A percentile compares a stretch with the other conserved stretches of the same genome.
Evolutionary conservation across 2,888 invertebrate genomes (phyloP).

Genomic region (Anoplius nigerrimus): DNA sequence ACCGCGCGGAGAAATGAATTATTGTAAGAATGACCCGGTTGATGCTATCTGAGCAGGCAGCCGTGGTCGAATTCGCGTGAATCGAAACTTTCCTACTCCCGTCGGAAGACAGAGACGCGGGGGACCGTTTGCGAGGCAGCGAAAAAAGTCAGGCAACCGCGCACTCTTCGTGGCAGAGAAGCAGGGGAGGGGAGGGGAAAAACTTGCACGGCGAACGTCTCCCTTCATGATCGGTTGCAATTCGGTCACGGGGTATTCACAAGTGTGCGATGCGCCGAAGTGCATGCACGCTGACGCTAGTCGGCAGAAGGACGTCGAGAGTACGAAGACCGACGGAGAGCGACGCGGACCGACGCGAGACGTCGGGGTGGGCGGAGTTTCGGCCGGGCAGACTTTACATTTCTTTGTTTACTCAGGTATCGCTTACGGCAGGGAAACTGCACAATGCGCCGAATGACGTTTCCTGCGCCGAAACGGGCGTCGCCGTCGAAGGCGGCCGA

Average conservation of each 20-base stretch:
- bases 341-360: background rate
- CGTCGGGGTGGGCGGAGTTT: background rate
- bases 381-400: slow-evolving; percentile 6
- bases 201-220: slow-evolving; percentile 4
- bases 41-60: slow-evolving; percentile 40
- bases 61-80: slow-evolving; percentile 29
- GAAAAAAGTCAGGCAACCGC: too few species aligned
- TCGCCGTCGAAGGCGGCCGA: background rate
- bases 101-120: too few species aligned
- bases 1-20: slow-evolving; percentile 28
- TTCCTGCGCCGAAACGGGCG: background rate
- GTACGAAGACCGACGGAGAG: too few species aligned
- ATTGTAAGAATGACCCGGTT: slow-evolving; percentile 27
- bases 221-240: slow-evolving; percentile 13
- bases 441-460: background rate
- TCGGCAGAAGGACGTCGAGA: background rate
- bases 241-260: slow-evolving; percentile 22
- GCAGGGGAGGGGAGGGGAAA: background rate
- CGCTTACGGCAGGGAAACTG: background rate
- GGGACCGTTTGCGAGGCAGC: too few species aligned
- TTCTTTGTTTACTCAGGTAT: slow-evolving; percentile 14
- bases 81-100: slow-evolving; percentile 17
- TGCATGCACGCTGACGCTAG: too few species aligned
- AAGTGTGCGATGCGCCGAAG: background rate
- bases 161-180: slow-evolving; percentile 2